Percentiles rank a stretch among this genome's conserved stretches.
Conservation (phyloP, 53 echinoderm and acorn worm genomes). For the Henricia sp. region DNA sequence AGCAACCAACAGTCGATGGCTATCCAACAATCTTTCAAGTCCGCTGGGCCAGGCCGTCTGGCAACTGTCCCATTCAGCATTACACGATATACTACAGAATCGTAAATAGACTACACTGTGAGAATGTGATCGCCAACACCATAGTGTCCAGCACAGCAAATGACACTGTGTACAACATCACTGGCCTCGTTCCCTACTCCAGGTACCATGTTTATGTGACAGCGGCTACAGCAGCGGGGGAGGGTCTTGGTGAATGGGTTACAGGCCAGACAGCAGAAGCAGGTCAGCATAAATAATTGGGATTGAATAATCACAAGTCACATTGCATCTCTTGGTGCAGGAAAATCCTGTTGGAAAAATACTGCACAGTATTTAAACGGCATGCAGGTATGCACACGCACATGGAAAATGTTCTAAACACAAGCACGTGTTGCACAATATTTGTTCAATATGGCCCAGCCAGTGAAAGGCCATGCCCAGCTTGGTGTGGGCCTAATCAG, state of each 20-base stretch:
- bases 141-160: not conserved
- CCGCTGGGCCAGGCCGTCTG: conserved; percentile 12
- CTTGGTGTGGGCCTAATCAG: too few relatives aligned
- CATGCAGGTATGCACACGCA: too few relatives aligned
- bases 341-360: too few relatives aligned
- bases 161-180: conserved; percentile 1
- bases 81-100: conserved; percentile 33
- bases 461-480: too few relatives aligned
- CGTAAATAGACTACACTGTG: conserved; percentile 8
- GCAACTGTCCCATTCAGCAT: conserved; percentile 22
- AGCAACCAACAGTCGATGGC: not conserved
- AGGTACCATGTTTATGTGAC: conserved; percentile 21
- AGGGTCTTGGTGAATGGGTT: not conserved
- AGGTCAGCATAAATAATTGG: too few relatives aligned
- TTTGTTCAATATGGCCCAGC: too few relatives aligned
- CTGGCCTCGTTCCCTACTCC: conserved; percentile 47
- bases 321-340: too few relatives aligned
- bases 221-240: conserved; percentile 29
- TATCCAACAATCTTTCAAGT: conserved; percentile 17
- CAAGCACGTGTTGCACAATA: too few relatives aligned
- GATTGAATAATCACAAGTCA: too few relatives aligned
- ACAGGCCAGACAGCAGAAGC: conserved; percentile 10
- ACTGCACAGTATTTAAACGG: too few relatives aligned
- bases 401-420: too few relatives aligned
- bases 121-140: not conserved